These are phyloP conservation scores for Drepanosiphum platanoidis DNA, from an alignment of 2,888 invertebrate species.

Conservation along the genomic window DNA sequence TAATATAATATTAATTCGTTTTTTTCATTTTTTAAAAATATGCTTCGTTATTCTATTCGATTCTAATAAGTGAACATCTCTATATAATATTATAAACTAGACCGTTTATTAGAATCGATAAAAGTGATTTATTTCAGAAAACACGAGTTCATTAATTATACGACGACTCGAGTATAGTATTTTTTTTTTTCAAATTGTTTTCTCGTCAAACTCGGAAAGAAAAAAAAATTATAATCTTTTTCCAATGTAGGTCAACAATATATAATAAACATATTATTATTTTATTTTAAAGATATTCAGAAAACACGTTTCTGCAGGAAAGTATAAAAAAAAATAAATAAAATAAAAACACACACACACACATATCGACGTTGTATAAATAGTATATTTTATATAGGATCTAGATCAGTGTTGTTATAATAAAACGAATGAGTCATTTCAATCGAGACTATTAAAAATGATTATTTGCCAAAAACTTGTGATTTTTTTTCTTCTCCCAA, in stretches of 20 bases:
- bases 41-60: no score
- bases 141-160: neutral
- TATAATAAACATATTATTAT: neutral
- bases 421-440: neutral
- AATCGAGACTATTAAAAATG: neutral
- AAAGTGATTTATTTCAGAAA: neutral
- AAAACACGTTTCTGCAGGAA: neutral
- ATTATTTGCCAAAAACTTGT: slow-evolving; percentile 12
- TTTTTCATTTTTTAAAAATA: no score
- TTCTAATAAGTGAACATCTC: no score
- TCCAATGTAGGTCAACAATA: neutral
- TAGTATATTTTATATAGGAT: neutral
- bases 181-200: no score
- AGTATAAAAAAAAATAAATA: neutral
- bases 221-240: neutral
- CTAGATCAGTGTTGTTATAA: slow-evolving; percentile 7
- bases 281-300: neutral
- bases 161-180: neutral
- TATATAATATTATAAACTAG: neutral
- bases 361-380: neutral
- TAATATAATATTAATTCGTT: no score
- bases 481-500: no score
- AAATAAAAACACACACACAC: no score
- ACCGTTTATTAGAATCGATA: neutral
- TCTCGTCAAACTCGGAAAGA: neutral